These are phyloP conservation scores for Chromobotia macracanthus DNA, from an alignment of 2,797 vertebrate genomes.

Conservation along the genomic window DNA sequence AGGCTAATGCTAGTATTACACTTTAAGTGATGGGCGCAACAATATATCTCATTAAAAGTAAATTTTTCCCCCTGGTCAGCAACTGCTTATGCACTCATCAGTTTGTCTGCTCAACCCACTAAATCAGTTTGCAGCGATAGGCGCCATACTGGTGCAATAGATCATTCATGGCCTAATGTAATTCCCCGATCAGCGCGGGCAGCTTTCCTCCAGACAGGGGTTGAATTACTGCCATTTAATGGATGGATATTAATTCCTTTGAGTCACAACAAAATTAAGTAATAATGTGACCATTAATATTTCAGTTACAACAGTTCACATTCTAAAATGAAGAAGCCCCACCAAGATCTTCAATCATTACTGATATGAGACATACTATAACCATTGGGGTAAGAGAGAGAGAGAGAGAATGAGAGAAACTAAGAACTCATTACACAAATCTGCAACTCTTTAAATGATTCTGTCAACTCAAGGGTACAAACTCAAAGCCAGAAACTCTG, in stretches of 20 bases:
- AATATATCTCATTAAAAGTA: conserved; percentile 61
- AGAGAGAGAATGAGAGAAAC: conserved; percentile 18
- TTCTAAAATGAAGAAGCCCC: conserved; percentile 65
- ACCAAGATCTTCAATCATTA: conserved; percentile 64
- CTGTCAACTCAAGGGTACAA: conserved; percentile 32
- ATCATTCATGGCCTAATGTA: conserved; percentile 75
- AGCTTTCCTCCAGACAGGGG: conserved; percentile 63
- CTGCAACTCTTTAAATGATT: conserved; percentile 28
- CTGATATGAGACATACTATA: conserved; percentile 62
- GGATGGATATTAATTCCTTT: conserved; percentile 78
- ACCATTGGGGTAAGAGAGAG: neutral
- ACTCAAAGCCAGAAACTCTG: conserved; percentile 24
- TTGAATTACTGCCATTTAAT: conserved; percentile 76
- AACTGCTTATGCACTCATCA: conserved; percentile 68
- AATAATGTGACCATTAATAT: conserved; percentile 80
- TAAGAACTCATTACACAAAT: neutral
- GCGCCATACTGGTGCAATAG: conserved; percentile 66
- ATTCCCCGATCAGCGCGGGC: conserved; percentile 66
- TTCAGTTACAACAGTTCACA: conserved; percentile 67
- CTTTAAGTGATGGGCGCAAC: conserved; percentile 48
- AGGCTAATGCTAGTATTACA: conserved; percentile 44
- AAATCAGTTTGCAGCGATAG: conserved; percentile 72
- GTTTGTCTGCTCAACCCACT: conserved; percentile 69
- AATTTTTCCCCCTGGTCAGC: conserved; percentile 58
- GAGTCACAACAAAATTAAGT: conserved; percentile 81